phyloP scores from a whole-genome alignment of 1,140 invertebrate genomes.

The Oncopeltus fasciatus region DNA sequence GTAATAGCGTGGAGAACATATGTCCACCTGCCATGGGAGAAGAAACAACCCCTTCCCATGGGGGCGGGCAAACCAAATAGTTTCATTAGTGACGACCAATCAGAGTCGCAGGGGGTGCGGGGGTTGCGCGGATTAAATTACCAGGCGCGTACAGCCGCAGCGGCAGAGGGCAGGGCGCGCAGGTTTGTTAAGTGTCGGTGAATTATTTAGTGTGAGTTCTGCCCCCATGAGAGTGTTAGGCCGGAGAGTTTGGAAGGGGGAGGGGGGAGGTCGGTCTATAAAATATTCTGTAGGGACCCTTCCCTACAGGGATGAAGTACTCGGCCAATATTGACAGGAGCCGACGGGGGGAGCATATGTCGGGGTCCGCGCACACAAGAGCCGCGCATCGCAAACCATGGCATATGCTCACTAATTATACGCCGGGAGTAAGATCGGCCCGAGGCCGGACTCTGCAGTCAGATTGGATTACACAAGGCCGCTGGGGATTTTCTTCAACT shows the following conservation, averaged over 20 bases:
- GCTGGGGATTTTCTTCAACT: no score
- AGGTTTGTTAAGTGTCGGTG: conserved; percentile 2
- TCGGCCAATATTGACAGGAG: not conserved
- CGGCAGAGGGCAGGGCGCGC: no score
- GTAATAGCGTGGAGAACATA: no score
- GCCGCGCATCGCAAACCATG: not conserved
- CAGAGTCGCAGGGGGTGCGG: not conserved
- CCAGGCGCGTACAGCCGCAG: not conserved
- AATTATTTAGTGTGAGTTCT: conserved; percentile 8
- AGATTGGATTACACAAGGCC: no score
- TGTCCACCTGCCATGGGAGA: no score
- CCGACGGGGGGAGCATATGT: not conserved
- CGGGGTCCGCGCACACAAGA: not conserved
- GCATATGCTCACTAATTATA: conserved; percentile 2
- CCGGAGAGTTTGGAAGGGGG: no score
- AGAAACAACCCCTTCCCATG: not conserved
- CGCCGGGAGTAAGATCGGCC: not conserved
- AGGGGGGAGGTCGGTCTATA: not conserved
- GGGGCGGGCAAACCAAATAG: not conserved
- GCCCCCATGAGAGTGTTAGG: no score
- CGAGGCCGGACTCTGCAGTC: no score
- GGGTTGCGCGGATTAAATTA: not conserved
- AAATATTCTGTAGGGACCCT: not conserved
- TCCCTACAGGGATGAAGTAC: not conserved
- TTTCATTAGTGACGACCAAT: not conserved